Evolutionary conservation across 30 jellyfish, hydroid and myxozoan genomes (phyloP), one percentile per base, ranked within the genome.

Genomic region (Aurelia sp.): DNA sequence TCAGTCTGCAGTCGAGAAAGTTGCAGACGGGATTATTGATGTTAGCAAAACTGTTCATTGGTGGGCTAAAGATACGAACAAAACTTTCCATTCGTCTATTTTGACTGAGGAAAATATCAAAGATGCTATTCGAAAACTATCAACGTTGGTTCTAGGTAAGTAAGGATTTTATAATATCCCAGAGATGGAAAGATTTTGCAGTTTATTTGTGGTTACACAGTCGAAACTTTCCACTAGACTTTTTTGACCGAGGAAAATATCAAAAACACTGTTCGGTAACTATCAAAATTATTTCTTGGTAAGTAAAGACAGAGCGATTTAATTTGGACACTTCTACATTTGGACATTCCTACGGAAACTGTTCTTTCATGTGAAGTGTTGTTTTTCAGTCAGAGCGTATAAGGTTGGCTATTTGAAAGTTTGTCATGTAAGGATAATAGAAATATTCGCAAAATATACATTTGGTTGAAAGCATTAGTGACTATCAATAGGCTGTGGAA

Each of bases 61-160:
- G 97, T 91, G 97, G 97, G 97, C 90, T 5, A 76, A 62, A 51
- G 96, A 91, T 40, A 21, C 72, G 4, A 76, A 50, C 66, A 71
- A 63, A 63, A 74, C 95, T 0, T 91, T 91, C 72, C 59, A 85
- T 58, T 75, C 90, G 47, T 78, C 97, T 16, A 83, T 91, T 18
- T 20, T 65, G 51, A 52, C 77, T n/a, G 93, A 90, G 18, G 76
- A 71, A 57, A 72, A 35, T 33, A 53, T 88, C 40, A 51, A 27
- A 5, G 55, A 18, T 13, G 48, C 80, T 19, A 19, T 63, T 18
- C 86, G 67, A 13, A 67, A 69, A 16, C 47, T 80, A 60, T 72
- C 91, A 19, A 19, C 44, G 20, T 53, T 88, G 17, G 65, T 77
- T 19, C 38, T 81, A 44, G 96, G 96, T 88, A 82, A 7, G 13